Evolutionary conservation across 2,797 vertebrate genomes (phyloP).

Genomic region (Zenarchopterus dispar): DNA sequence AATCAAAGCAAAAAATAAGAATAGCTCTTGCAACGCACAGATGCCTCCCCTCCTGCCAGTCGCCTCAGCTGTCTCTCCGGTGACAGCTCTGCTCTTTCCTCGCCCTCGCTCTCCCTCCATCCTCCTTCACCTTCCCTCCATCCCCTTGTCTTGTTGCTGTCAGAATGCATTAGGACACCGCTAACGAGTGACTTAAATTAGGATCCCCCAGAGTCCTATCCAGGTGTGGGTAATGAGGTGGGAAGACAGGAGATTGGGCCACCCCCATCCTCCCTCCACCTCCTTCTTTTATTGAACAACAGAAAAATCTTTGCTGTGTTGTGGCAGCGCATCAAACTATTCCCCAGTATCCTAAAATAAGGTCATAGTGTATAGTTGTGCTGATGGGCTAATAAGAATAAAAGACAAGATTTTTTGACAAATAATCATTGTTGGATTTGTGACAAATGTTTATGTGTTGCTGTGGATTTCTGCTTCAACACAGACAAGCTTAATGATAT

Average conservation of each 20-base stretch:
- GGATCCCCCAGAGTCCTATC: constrained; percentile 64
- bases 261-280: constrained; percentile 34
- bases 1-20: constrained; percentile 80
- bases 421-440: neutral
- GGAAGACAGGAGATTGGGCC: constrained; percentile 59
- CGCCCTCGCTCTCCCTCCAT: constrained; percentile 33
- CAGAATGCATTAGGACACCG: constrained; percentile 69
- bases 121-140: constrained; percentile 52
- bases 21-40: constrained; percentile 35
- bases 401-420: neutral
- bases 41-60: constrained; percentile 27
- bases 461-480: constrained; percentile 39
- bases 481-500: constrained; percentile 65
- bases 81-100: constrained; percentile 18
- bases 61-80: constrained; percentile 33
- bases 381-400: neutral
- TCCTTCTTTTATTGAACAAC: constrained; percentile 45
- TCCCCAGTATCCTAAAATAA: neutral
- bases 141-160: constrained; percentile 70
- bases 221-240: constrained; percentile 80
- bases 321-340: constrained; percentile 15
- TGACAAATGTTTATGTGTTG: constrained; percentile 33
- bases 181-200: constrained; percentile 78
- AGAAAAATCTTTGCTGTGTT: constrained; percentile 8
- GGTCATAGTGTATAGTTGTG: no score